Conservation (phyloP, 1,140 invertebrate species). For the Trinorchestia longiramus region DNA sequence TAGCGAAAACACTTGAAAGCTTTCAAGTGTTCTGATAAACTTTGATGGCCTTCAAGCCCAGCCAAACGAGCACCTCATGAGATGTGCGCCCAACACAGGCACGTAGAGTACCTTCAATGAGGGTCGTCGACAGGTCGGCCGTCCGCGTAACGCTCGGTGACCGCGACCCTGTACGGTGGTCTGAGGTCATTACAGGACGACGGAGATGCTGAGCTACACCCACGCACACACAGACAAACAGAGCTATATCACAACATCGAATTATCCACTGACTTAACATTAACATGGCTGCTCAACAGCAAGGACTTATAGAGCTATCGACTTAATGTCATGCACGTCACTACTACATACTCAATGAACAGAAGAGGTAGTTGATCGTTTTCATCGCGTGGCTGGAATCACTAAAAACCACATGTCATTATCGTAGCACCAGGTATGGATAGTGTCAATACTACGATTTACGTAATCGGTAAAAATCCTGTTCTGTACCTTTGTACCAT, state of each 20-base stretch:
- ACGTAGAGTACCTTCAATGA: slow-evolving; percentile 17
- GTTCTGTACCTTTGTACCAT: no score
- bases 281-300: neutral
- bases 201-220: no score
- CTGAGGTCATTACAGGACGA: no score
- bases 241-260: no score
- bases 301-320: neutral
- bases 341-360: neutral
- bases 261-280: neutral
- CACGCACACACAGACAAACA: no score
- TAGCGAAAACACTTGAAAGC: neutral
- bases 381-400: neutral
- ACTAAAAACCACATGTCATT: neutral
- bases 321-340: neutral
- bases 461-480: neutral
- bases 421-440: neutral
- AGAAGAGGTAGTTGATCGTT: neutral
- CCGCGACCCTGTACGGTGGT: neutral
- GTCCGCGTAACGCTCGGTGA: neutral
- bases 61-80: neutral
- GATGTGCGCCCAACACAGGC: neutral
- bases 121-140: neutral
- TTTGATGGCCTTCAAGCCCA: neutral
- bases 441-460: neutral
- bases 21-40: neutral